Evolutionary conservation across 2,113 vertebrate genomes (phyloP).

Genomic region (Montifringilla adamsi): DNA sequence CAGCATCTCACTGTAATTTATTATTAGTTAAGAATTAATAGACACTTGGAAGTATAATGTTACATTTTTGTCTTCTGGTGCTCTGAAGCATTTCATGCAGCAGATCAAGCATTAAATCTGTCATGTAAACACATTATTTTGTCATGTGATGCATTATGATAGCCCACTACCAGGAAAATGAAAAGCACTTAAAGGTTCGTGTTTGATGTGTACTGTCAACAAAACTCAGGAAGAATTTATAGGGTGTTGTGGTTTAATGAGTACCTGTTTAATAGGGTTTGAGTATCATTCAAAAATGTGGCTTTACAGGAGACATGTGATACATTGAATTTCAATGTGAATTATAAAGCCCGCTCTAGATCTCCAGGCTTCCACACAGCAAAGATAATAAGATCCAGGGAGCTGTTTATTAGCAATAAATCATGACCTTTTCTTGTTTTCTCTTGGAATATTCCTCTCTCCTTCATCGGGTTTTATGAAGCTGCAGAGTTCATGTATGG

Average conservation of each 20-base stretch:
- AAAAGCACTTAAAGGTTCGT: constrained; percentile 37
- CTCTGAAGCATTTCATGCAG: constrained; percentile 28
- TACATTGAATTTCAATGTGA: constrained; percentile 29
- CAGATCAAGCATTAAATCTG: constrained; percentile 60
- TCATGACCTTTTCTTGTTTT: constrained; percentile 9
- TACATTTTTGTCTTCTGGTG: constrained; percentile 49
- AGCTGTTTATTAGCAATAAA: constrained; percentile 35
- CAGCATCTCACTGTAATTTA: constrained; percentile 51
- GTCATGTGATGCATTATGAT: constrained; percentile 54
- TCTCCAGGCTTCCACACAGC: not conserved
- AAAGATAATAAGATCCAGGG: constrained; percentile 32
- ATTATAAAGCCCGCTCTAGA: constrained; percentile 37
- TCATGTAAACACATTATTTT: constrained; percentile 60
- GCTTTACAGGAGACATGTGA: not conserved
- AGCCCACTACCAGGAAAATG: constrained; percentile 32
- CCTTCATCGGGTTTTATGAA: constrained; percentile 46
- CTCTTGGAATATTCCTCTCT: constrained; percentile 21
- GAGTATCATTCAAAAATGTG: constrained; percentile 41
- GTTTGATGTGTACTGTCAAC: constrained; percentile 51
- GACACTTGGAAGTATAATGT: constrained; percentile 55
- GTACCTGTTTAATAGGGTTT: constrained; percentile 48
- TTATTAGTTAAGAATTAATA: constrained; percentile 64
- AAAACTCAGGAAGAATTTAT: constrained; percentile 51
- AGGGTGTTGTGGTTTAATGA: constrained; percentile 46
- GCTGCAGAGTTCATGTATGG: not conserved